Conservation (phyloP, 2,113 vertebrate genomes). For the Paedocypris sp. region DNA sequence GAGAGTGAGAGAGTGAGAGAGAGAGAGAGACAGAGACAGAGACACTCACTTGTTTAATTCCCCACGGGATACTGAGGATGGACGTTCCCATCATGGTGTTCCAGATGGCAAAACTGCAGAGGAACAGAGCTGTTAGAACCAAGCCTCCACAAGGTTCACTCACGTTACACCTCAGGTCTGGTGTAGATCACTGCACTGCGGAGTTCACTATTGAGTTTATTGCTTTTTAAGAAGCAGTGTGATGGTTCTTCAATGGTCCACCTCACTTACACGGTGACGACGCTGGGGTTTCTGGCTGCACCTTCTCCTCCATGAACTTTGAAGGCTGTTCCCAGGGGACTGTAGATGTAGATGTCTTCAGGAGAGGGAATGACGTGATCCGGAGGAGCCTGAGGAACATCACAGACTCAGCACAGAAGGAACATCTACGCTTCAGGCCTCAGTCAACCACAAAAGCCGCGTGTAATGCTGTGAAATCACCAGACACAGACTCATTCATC, state of each 20-base stretch:
- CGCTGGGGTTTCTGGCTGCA: constrained; percentile 77
- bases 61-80: constrained; percentile 96
- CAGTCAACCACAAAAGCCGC: too few species aligned
- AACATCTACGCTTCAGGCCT: too few species aligned
- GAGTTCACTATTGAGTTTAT: too few species aligned
- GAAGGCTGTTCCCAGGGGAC: constrained; percentile 85
- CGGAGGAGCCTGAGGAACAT: constrained; percentile 71
- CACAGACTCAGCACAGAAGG: too few species aligned
- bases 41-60: constrained; percentile 83
- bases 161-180: too few species aligned
- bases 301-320: constrained; percentile 70
- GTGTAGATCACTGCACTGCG: background rate
- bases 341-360: constrained; percentile 85
- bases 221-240: too few species aligned
- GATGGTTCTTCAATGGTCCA: too few species aligned
- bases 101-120: constrained; percentile 89
- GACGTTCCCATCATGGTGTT: constrained; percentile 99
- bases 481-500: too few species aligned
- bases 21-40: background rate
- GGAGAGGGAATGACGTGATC: constrained; percentile 83
- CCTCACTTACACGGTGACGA: constrained; percentile 94
- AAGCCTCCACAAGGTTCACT: too few species aligned
- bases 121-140: background rate
- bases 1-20: background rate
- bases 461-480: too few species aligned